These are phyloP conservation scores for Dipodomys ordii DNA, from an alignment of 2,113 vertebrate species.

Conservation along the genomic window DNA sequence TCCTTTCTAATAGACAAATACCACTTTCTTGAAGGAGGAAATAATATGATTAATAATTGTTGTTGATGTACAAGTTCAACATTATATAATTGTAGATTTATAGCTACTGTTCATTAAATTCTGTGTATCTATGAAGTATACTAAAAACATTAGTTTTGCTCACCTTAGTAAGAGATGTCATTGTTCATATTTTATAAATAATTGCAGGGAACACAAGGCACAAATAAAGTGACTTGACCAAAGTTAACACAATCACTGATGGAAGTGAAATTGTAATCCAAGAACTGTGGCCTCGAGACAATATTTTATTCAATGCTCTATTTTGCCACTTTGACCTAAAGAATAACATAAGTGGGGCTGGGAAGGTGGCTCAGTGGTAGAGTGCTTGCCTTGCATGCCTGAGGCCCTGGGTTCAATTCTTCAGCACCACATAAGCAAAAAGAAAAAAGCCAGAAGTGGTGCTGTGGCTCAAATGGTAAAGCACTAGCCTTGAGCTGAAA, in stretches of 20 bases:
- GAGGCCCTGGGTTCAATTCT: no score
- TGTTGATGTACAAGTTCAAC: not conserved
- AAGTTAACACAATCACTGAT: not conserved
- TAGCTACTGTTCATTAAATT: not conserved
- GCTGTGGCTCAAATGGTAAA: no score
- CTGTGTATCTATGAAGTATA: not conserved
- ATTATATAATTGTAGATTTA: not conserved
- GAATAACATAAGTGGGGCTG: not conserved
- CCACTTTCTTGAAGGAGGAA: not conserved
- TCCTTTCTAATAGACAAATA: slow-evolving; percentile 22
- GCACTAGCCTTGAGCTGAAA: no score
- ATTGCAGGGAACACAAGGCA: not conserved
- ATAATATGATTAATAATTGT: slow-evolving; percentile 33
- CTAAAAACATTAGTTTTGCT: not conserved
- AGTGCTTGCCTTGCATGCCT: no score
- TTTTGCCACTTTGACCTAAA: not conserved
- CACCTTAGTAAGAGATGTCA: not conserved
- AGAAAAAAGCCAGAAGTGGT: no score
- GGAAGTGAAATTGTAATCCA: not conserved
- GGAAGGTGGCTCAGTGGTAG: no score
- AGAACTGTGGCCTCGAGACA: not conserved
- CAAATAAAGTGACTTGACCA: not conserved
- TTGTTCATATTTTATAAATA: slow-evolving; percentile 20
- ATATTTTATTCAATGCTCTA: not conserved
- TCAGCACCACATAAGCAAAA: no score